Percentiles rank a stretch among this genome's conserved stretches.
Evolutionary conservation across 2,113 vertebrate species (phyloP).

Genomic region (Heloderma charlesbogerti): DNA sequence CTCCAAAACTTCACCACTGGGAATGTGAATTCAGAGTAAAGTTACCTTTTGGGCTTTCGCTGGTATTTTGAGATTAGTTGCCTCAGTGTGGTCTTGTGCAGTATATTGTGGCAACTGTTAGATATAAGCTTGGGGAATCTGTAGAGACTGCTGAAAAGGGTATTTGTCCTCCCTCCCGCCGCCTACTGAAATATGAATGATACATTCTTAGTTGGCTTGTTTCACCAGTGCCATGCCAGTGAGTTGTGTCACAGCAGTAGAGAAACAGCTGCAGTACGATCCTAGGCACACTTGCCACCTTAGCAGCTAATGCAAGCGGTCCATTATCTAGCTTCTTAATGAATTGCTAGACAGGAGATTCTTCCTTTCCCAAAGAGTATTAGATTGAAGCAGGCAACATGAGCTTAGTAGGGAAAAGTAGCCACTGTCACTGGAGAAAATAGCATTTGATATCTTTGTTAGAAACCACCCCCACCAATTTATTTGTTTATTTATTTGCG

Average conservation of each 20-base stretch:
- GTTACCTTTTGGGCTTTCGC: no score
- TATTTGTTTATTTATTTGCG: not conserved
- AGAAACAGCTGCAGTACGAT: not conserved
- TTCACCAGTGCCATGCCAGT: no score
- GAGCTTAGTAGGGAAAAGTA: not conserved
- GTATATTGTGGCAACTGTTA: no score
- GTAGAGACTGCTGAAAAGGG: no score
- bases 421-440: no score
- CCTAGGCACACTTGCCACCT: not conserved
- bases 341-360: not conserved
- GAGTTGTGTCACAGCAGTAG: no score
- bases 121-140: no score
- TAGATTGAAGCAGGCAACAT: not conserved
- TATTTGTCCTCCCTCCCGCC: no score
- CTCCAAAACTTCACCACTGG: not conserved
- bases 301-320: not conserved
- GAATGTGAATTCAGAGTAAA: not conserved
- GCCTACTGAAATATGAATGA: no score
- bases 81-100: no score
- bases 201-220: no score
- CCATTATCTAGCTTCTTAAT: not conserved
- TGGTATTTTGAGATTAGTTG: no score
- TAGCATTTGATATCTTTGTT: not conserved
- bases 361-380: not conserved
- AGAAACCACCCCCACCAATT: not conserved